phyloP scores from a whole-genome alignment of 2,113 vertebrate species.

The Tor tambroides region DNA sequence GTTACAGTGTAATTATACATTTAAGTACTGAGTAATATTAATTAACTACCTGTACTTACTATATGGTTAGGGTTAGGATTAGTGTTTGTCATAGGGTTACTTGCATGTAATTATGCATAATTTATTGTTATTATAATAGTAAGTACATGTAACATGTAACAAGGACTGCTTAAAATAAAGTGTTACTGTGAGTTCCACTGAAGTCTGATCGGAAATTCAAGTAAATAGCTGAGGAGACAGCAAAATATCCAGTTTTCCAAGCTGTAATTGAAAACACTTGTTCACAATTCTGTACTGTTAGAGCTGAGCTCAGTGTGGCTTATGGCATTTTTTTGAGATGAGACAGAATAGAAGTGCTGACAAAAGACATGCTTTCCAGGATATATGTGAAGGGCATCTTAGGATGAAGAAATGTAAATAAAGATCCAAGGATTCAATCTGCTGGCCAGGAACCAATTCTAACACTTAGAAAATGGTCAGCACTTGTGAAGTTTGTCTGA shows the following conservation, averaged over 20 bases:
- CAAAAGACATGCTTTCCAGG: constrained; percentile 13
- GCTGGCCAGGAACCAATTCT: constrained; percentile 11
- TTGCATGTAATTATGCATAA: too few species aligned
- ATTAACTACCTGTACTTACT: too few species aligned
- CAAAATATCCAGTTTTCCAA: constrained; percentile 7
- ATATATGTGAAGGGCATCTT: constrained; percentile 54
- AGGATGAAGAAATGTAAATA: constrained; percentile 45
- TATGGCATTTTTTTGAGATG: not conserved
- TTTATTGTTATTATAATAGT: too few species aligned
- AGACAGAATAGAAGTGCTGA: constrained; percentile 7
- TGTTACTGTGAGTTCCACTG: not conserved
- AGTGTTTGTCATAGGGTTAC: too few species aligned
- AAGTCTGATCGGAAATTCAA: not conserved
- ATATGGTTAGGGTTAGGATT: too few species aligned
- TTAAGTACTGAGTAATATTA: too few species aligned
- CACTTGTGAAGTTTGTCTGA: constrained; percentile 47
- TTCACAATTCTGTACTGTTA: constrained; percentile 32
- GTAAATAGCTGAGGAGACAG: constrained; percentile 30
- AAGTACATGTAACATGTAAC: too few species aligned
- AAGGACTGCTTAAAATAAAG: too few species aligned
- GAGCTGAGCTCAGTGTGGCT: constrained; percentile 8
- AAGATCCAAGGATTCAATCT: constrained; percentile 25
- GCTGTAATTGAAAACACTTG: not conserved
- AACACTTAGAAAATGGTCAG: constrained; percentile 47
- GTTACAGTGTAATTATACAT: too few species aligned